phyloP scores from a whole-genome alignment of 2,113 vertebrate species.

The Origma solitaria region DNA sequence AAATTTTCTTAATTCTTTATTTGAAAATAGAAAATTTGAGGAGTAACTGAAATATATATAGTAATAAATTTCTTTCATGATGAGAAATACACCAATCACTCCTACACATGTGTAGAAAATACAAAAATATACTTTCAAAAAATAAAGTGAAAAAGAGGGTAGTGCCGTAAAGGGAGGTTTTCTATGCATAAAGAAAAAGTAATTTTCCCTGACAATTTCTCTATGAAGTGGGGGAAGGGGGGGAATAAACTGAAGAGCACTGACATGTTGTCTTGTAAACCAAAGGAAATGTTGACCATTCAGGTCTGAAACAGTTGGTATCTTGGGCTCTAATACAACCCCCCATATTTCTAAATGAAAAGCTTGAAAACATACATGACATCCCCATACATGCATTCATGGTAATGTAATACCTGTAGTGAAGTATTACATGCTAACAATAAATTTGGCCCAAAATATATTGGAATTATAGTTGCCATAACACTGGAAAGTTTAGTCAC shows the following conservation, averaged over 20 bases:
- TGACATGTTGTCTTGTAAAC: background rate
- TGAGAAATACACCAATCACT: background rate
- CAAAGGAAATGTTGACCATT: background rate
- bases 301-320: background rate
- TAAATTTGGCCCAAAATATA: background rate
- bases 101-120: background rate
- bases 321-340: background rate
- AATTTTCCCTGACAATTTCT: background rate
- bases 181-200: background rate
- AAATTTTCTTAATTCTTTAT: background rate
- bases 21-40: background rate
- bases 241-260: background rate
- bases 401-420: background rate
- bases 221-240: background rate
- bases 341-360: background rate
- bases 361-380: background rate
- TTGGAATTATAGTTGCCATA: background rate
- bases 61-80: background rate
- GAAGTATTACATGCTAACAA: background rate
- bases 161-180: background rate
- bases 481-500: background rate
- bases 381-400: background rate
- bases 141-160: background rate
- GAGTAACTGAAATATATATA: background rate
- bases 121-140: background rate